phyloP scores from a whole-genome alignment of 2,113 vertebrate genomes.

The Otolemur garnettii region DNA sequence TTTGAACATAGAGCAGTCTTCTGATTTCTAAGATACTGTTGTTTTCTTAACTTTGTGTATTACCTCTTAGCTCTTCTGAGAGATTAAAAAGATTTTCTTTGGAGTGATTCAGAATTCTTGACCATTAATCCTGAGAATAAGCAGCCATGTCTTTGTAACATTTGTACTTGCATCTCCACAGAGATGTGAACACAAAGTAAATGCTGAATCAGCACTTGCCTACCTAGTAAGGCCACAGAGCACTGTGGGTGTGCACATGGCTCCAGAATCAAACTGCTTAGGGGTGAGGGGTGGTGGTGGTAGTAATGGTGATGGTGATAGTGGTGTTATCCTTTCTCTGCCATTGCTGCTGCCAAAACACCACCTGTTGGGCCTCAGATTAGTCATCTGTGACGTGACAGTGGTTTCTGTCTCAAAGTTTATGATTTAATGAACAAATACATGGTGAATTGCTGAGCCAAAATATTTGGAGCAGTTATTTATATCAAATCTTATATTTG shows the following conservation, averaged over 20 bases:
- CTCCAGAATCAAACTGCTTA: not conserved
- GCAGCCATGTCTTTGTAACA: not conserved
- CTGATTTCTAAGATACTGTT: constrained; percentile 2
- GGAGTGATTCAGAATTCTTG: constrained; percentile 5
- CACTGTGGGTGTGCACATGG: not conserved
- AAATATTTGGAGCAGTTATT: not conserved
- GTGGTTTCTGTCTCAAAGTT: not conserved
- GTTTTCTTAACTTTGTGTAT: not conserved
- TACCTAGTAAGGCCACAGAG: not conserved
- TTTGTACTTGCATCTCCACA: not conserved
- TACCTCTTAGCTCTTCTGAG: constrained; percentile 5
- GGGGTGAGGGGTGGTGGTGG: no score
- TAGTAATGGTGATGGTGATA: not conserved
- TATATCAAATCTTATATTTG: not conserved
- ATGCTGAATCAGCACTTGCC: not conserved
- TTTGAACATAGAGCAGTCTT: not conserved
- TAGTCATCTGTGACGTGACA: not conserved
- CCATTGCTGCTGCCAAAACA: not conserved
- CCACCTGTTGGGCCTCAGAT: not conserved
- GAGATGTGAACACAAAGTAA: not conserved
- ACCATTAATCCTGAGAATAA: constrained; percentile 4
- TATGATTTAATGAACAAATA: constrained; percentile 23
- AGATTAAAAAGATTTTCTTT: constrained; percentile 4
- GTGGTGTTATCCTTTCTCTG: not conserved
- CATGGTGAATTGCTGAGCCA: constrained; percentile 11